Evolutionary conservation across 2,797 vertebrate species (phyloP), one percentile per base, ranked within the genome.

Genomic region (Centroberyx gerrardi): DNA sequence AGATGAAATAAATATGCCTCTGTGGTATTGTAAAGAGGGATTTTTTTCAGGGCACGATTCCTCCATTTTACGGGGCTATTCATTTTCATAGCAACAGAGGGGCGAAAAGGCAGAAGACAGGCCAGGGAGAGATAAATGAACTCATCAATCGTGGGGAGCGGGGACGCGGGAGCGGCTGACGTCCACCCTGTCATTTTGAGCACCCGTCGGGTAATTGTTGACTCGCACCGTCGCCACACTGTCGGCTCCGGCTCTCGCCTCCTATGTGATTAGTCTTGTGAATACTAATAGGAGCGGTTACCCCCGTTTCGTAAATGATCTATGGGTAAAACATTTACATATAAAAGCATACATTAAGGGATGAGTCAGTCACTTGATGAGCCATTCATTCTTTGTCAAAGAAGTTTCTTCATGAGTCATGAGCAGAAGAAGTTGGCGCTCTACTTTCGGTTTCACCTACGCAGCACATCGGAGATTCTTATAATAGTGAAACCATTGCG

Each of bases 1-100:
- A 96, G 93, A 95, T 94, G 80, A 96, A 96, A 96, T 95, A 96
- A 95, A 94, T 93, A 94, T 82, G 70, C 88, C 90, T 95, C 88
- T 82, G 69, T 90, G 80, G 82, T 87, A 93, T 75, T 75, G 65
- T 94, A 93, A 86, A 88, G 88, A 83, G 48, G 51, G 72, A 14
- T 52, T 90, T 93, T 93, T 85, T 87, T 88, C 87, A 87, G 73
- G 71, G 70, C 87, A 88, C 90, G 86, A 91, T 94, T 95, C 93
- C 90, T 90, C 91, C 62, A 86, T 95, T 95, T 94, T 86, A 87
- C 90, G 92, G 80, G 78, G 85, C 81, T 88, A 95, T 96, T 96
- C 89, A 94, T 96, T 96, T 96, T 95, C 92, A 81, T 91, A 84
- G 88, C 90, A 91, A 91, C 88, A 64, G 90, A 94, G 88, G 86